Percentiles rank a stretch among this genome's conserved stretches.
phyloP scores from a whole-genome alignment of 1,140 invertebrate species.

The Pseudobourletiella spinata region DNA sequence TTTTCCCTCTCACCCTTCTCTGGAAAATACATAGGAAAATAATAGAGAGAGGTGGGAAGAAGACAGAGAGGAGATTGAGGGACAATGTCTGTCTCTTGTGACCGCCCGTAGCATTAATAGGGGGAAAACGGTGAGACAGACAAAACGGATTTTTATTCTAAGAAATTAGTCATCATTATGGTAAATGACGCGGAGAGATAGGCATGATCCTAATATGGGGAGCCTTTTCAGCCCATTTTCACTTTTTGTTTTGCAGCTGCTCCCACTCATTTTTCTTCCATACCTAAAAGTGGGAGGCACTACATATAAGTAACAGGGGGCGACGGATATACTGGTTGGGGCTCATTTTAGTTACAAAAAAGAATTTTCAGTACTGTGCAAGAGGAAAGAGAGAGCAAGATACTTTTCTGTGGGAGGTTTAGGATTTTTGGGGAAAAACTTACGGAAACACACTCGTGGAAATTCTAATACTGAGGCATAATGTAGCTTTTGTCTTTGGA shows the following conservation, averaged over 20 bases:
- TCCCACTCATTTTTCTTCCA: conserved; percentile 31
- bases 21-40: no score
- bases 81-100: no score
- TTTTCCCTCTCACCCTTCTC: no score
- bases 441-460: background rate
- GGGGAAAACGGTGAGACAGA: background rate
- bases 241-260: conserved; percentile 33
- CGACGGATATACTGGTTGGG: background rate
- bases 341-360: background rate
- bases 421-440: background rate
- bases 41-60: no score
- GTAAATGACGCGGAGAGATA: conserved; percentile 17
- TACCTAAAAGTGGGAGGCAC: background rate
- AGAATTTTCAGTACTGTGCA: background rate
- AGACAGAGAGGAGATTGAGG: no score
- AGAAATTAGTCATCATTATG: conserved; percentile 32
- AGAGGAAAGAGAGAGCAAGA: background rate
- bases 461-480: no score
- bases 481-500: no score
- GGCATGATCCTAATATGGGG: conserved; percentile 7
- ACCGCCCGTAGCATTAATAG: no score
- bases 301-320: background rate
- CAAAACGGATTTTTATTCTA: conserved; percentile 12
- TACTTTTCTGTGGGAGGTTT: background rate
- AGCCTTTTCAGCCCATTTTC: conserved; percentile 28